Conservation (phyloP, 2,888 invertebrate genomes). For the Limenitis camilla region DNA sequence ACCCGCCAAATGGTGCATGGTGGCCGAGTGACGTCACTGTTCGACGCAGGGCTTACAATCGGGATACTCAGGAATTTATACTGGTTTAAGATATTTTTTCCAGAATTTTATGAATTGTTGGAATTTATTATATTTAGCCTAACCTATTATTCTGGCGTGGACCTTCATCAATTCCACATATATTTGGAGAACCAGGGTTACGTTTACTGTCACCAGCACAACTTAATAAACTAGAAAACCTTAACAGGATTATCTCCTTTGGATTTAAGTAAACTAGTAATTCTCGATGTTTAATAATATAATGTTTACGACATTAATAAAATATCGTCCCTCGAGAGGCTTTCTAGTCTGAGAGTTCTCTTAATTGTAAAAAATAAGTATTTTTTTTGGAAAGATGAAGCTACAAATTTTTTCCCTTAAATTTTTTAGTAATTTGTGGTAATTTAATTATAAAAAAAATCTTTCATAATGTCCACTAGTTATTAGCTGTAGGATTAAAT, state of each 20-base stretch:
- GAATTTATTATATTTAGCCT: too few relatives aligned
- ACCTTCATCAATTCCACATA: slow-evolving; percentile 85
- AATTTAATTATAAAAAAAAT: too few relatives aligned
- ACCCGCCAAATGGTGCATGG: too few relatives aligned
- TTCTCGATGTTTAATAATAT: slow-evolving; percentile 96
- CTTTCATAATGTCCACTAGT: too few relatives aligned
- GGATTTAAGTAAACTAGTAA: slow-evolving; percentile 85
- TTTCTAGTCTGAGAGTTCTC: slow-evolving; percentile 87
- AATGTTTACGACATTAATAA: slow-evolving; percentile 94
- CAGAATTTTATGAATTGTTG: too few relatives aligned
- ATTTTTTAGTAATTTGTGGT: too few relatives aligned
- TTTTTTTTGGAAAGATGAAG: background rate
- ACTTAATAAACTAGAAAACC: slow-evolving; percentile 86
- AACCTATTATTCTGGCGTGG: slow-evolving; percentile 83
- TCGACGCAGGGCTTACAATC: too few relatives aligned
- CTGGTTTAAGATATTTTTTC: too few relatives aligned
- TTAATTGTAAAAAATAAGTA: slow-evolving; percentile 95
- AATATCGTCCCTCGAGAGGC: slow-evolving; percentile 83
- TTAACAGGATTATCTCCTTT: slow-evolving; percentile 76
- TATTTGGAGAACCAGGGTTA: slow-evolving; percentile 86
- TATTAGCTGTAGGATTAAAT: too few relatives aligned
- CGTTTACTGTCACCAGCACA: slow-evolving; percentile 93
- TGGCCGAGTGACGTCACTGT: too few relatives aligned
- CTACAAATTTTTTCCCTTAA: too few relatives aligned
- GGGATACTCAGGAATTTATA: too few relatives aligned